These are phyloP conservation scores for Glossosoma conforme DNA, from an alignment of 1,140 invertebrate species.

Conservation along the genomic window DNA sequence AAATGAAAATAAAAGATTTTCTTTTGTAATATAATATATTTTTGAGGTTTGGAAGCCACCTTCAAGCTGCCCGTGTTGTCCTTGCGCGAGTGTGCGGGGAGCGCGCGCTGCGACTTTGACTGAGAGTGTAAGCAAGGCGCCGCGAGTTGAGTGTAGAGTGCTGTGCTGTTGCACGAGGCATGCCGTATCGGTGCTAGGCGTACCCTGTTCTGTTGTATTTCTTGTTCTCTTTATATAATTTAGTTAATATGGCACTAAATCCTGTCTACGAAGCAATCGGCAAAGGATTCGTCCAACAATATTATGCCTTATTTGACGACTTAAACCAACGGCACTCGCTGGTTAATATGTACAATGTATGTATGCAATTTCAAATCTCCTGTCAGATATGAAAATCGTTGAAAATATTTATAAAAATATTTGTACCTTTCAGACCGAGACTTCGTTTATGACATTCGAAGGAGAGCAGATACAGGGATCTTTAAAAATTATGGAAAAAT, in stretches of 20 bases:
- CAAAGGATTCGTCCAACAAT: conserved; percentile 89
- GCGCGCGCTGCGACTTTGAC: too few relatives aligned
- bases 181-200: conserved; percentile 17
- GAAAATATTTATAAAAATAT: conserved; percentile 17
- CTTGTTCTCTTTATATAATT: conserved; percentile 6
- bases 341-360: conserved; percentile 89
- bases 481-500: conserved; percentile 90
- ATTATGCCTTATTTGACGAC: conserved; percentile 89
- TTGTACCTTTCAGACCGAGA: conserved; percentile 65
- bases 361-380: conserved; percentile 39
- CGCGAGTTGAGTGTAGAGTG: too few relatives aligned
- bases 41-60: too few relatives aligned
- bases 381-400: not conserved
- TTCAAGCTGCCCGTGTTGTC: too few relatives aligned
- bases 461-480: conserved; percentile 86
- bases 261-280: conserved; percentile 87
- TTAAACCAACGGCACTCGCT: conserved; percentile 72
- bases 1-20: too few relatives aligned
- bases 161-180: conserved; percentile 15
- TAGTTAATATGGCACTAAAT: conserved; percentile 71
- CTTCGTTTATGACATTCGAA: conserved; percentile 94
- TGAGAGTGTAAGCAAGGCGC: too few relatives aligned
- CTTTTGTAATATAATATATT: too few relatives aligned
- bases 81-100: too few relatives aligned
- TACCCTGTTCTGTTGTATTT: conserved; percentile 10